Evolutionary conservation across 1,140 invertebrate genomes (phyloP).

Genomic region (Drosophila lowei): DNA sequence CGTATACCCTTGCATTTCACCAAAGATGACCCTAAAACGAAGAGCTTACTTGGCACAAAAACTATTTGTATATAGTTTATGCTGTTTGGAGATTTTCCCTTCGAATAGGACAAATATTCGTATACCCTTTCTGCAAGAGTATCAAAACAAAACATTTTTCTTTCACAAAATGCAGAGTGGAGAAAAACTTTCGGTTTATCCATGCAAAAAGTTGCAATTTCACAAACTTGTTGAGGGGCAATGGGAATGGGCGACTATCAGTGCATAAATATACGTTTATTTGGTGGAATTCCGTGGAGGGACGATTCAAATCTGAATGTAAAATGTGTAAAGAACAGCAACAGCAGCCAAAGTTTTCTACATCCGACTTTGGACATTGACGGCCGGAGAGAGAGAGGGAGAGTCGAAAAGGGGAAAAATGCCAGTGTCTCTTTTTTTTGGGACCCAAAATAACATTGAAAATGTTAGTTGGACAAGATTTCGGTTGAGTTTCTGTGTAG

Average conservation of each 20-base stretch:
- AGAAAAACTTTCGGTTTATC: background rate
- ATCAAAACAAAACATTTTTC: conserved; percentile 12
- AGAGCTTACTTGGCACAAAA: background rate
- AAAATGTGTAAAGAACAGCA: conserved; percentile 33
- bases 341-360: conserved; percentile 26
- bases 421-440: conserved; percentile 14
- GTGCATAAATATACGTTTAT: conserved; percentile 20
- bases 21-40: background rate
- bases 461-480: conserved; percentile 35
- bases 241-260: conserved; percentile 2
- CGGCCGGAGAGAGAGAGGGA: conserved; percentile 1
- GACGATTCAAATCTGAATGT: conserved; percentile 22
- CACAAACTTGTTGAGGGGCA: conserved; percentile 1
- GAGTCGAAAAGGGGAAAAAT: background rate
- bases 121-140: too few species aligned
- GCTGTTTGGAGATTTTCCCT: too few species aligned
- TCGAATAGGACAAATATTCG: too few species aligned
- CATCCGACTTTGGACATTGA: conserved; percentile 10
- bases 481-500: background rate
- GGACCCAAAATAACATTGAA: conserved; percentile 23
- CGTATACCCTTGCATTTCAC: background rate
- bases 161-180: conserved; percentile 14
- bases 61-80: background rate
- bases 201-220: conserved; percentile 35
- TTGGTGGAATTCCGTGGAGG: background rate